phyloP scores from a whole-genome alignment of 2,888 invertebrate genomes.

The Acanthosepion esculentum region DNA sequence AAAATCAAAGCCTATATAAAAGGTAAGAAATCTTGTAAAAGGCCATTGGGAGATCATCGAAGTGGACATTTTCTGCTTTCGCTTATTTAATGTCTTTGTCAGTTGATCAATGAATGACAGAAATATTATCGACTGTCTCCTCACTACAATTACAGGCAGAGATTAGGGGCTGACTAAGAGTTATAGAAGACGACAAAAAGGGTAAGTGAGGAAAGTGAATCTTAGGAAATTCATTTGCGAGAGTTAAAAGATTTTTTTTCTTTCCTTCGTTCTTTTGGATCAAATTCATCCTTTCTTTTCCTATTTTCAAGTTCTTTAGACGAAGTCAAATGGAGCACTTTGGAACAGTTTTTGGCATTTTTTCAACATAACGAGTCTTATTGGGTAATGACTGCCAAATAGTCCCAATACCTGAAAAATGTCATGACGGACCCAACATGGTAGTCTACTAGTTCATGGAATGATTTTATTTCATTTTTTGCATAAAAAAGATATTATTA shows the following conservation, averaged over 20 bases:
- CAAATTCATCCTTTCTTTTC: background rate
- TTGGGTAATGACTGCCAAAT: background rate
- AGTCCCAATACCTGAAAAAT: background rate
- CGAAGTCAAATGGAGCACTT: background rate
- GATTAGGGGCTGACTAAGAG: background rate
- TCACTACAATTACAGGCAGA: background rate
- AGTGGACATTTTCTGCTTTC: background rate
- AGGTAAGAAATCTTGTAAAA: background rate
- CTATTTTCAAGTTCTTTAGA: background rate
- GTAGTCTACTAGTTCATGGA: background rate
- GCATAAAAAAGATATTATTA: too few species aligned
- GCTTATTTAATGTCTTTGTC: conserved; percentile 33
- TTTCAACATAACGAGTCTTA: background rate
- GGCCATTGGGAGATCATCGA: background rate
- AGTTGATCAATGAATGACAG: conserved; percentile 22
- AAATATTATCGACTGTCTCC: conserved; percentile 22
- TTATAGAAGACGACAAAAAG: too few species aligned
- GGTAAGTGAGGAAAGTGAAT: background rate
- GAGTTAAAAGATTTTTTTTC: background rate
- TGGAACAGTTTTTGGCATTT: background rate
- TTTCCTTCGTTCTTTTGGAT: background rate
- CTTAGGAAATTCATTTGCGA: background rate
- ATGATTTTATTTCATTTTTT: too few species aligned
- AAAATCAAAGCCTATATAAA: background rate
- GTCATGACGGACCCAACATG: background rate